A percentile compares a stretch with the other conserved stretches of the same genome.
Conservation (phyloP, 1,140 invertebrate genomes). For the Musca vetustissima region DNA sequence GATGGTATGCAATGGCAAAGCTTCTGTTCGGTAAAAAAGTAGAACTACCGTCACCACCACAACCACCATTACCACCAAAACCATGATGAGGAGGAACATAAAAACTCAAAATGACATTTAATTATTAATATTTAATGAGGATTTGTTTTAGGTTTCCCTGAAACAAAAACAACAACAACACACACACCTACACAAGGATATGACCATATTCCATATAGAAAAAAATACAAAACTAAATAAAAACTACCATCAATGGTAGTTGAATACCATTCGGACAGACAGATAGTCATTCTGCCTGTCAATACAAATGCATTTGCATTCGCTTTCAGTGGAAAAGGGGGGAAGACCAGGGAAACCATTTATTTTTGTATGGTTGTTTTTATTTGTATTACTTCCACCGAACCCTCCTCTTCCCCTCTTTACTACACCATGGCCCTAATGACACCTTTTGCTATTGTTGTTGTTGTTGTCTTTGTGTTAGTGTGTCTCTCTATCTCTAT, state of each 20-base stretch:
- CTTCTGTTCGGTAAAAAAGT: neutral
- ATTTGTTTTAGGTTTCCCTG: constrained; percentile 21
- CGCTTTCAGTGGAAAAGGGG: no score
- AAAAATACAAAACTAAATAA: neutral
- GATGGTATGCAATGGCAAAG: neutral
- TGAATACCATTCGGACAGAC: neutral
- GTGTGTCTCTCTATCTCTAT: neutral
- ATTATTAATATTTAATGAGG: constrained; percentile 55
- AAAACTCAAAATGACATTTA: constrained; percentile 33
- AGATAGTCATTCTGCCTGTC: no score
- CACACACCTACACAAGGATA: neutral
- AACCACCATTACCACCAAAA: neutral
- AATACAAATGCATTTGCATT: no score
- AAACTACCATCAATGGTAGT: neutral
- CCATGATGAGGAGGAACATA: neutral
- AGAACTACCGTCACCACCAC: neutral
- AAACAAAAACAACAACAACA: neutral
- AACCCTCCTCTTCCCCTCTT: no score
- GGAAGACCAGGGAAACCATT: neutral
- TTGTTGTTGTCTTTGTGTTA: neutral
- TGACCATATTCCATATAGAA: neutral
- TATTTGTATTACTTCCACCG: no score
- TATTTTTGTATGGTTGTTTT: neutral
- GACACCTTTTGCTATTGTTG: neutral
- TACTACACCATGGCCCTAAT: neutral